phyloP scores from a whole-genome alignment of 2,113 vertebrate species.

The Propithecus coquereli region DNA sequence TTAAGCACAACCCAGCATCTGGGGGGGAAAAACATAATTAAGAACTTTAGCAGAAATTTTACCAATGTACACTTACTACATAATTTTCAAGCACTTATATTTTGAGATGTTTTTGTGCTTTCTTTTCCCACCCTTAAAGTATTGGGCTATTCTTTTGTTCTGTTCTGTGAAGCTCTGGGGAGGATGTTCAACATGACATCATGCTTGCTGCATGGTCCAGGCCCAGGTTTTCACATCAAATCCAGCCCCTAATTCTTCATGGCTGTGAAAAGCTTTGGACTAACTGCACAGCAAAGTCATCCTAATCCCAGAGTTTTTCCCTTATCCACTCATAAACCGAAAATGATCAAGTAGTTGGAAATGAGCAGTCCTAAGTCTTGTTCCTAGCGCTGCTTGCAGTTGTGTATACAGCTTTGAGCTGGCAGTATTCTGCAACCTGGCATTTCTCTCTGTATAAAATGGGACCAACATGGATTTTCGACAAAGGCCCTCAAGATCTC shows the following conservation, averaged over 20 bases:
- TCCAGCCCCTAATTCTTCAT: background rate
- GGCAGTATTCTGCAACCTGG: background rate
- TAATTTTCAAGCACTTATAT: background rate
- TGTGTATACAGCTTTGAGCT: background rate
- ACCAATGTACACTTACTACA: background rate
- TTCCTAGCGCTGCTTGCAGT: rapidly evolving
- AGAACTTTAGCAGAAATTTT: conserved; percentile 45
- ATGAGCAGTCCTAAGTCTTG: background rate
- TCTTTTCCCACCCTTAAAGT: background rate
- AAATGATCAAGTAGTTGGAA: background rate
- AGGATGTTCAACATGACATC: background rate
- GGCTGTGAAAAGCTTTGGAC: background rate
- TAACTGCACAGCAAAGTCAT: background rate
- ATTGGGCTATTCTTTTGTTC: background rate
- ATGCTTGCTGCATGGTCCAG: background rate
- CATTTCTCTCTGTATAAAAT: background rate
- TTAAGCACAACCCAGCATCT: conserved; percentile 25
- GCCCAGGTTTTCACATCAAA: background rate
- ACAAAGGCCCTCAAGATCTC: background rate
- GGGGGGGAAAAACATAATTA: conserved; percentile 21
- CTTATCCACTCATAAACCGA: background rate
- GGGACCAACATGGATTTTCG: background rate
- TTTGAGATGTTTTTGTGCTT: conserved; percentile 2
- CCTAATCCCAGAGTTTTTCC: background rate
- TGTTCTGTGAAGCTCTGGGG: background rate